Evolutionary conservation across 2,888 invertebrate genomes (phyloP), one percentile per base, ranked within the genome.

Genomic region (Gandaritis pyraliata): DNA sequence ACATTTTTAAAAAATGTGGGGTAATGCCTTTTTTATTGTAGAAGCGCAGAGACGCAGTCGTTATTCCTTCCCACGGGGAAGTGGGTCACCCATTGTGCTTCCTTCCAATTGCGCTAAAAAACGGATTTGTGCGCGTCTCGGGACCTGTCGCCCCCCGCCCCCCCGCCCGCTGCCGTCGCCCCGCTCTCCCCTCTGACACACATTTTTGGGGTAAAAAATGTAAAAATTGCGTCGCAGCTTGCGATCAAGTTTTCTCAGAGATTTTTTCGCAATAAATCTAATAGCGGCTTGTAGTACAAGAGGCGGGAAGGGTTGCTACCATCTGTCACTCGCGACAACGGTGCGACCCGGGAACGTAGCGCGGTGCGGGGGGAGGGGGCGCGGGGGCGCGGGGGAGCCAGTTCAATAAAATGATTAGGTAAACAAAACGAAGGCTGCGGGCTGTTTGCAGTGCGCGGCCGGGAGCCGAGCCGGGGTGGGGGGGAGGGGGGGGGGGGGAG

Each of bases 51-150:
- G 86, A 84, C 85, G 75, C 82, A 76, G 81, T 83, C 88, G 92
- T 91, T 91, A 92, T 88, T 90, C 87, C 86, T 91, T 91, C 92
- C 92, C 92, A 92, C 92, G 92, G 89, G 88, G 90, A 91, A 89
- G 83, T 91, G 92, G 92, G 92, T 90, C 92, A 91, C 77, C 82
- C 86, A 86, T 90, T 90, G 91, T 90, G 87, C 85, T 75, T 85
- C 81, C 82, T 80, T 80, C 84, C 85, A 82, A 89, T 91, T 89
- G 80, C 77, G 85, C 81, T 88, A 92, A 91, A 91, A 90, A 90
- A 89, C 78, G 83, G 86, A 89, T 87, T 91, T 87, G 39, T 63
- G 58, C 78, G 78, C 76, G 74, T 82, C 80, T 78, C 83, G 81
- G 80, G 82, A 83, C 85, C 85, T 81, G 83, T 82, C 85, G 81